Conservation (phyloP, 2,888 invertebrate species). For the Ormyrus pomaceus region DNA sequence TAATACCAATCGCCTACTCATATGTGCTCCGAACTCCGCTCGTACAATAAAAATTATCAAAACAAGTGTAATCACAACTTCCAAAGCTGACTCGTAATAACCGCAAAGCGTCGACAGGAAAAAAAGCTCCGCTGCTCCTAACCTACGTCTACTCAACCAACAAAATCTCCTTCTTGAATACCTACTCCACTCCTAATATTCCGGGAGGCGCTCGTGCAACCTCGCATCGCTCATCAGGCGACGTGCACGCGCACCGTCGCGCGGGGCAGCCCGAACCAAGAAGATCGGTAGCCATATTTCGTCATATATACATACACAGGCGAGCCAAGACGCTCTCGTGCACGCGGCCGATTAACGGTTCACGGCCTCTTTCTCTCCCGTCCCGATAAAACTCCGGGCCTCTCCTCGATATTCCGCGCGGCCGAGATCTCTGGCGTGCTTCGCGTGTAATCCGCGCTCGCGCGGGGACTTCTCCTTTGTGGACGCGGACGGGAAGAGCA, state of each 20-base stretch:
- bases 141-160: too few relatives aligned
- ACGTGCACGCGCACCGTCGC: neutral
- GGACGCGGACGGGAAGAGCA: neutral
- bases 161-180: too few relatives aligned
- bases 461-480: conserved; percentile 31
- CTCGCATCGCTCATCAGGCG: neutral
- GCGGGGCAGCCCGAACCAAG: neutral
- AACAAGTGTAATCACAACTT: too few relatives aligned
- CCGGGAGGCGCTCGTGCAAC: too few relatives aligned
- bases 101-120: too few relatives aligned
- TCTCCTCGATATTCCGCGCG: neutral
- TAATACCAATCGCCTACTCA: too few relatives aligned
- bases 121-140: too few relatives aligned
- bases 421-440: neutral
- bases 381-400: conserved; percentile 14
- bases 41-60: too few relatives aligned
- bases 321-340: too few relatives aligned
- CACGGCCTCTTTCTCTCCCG: neutral
- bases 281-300: conserved; percentile 50
- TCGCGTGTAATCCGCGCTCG: neutral
- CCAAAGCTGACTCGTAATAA: too few relatives aligned
- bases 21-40: too few relatives aligned
- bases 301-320: neutral
- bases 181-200: too few relatives aligned
- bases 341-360: conserved; percentile 41